These are phyloP conservation scores for Trissolcus basalis DNA, from an alignment of 1,140 invertebrate genomes.

Conservation along the genomic window DNA sequence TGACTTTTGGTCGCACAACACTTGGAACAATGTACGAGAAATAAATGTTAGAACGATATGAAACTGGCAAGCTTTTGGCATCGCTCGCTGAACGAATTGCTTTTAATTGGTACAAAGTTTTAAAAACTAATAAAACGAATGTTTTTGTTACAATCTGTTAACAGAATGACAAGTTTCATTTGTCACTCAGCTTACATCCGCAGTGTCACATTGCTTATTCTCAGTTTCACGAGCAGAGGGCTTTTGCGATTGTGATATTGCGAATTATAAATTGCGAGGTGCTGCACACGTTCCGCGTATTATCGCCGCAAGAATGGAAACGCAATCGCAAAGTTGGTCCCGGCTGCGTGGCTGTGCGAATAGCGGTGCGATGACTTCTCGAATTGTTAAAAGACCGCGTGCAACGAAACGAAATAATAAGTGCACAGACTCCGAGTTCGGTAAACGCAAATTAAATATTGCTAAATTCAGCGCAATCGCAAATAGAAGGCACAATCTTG, in stretches of 20 bases:
- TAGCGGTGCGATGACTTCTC: slow-evolving; percentile 52
- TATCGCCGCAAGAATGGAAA: slow-evolving; percentile 64
- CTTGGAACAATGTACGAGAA: too few relatives aligned
- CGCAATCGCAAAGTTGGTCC: slow-evolving; percentile 57
- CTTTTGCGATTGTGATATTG: slow-evolving; percentile 60
- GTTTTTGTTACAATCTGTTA: slow-evolving; percentile 50
- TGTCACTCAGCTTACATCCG: slow-evolving; percentile 49
- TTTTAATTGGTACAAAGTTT: slow-evolving; percentile 49
- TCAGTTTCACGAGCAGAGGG: slow-evolving; percentile 52
- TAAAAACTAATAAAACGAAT: slow-evolving; percentile 39
- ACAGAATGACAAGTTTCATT: slow-evolving; percentile 56
- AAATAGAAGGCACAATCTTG: slow-evolving; percentile 65
- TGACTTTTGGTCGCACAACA: too few relatives aligned
- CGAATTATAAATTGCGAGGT: slow-evolving; percentile 60
- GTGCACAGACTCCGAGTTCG: slow-evolving; percentile 52
- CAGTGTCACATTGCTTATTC: slow-evolving; percentile 60
- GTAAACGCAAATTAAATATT: slow-evolving; percentile 69
- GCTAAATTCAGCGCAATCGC: slow-evolving; percentile 71
- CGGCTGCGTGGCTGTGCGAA: slow-evolving; percentile 45
- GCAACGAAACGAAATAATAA: slow-evolving; percentile 62
- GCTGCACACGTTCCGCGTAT: slow-evolving; percentile 59
- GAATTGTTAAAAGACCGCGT: slow-evolving; percentile 56
- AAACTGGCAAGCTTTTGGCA: slow-evolving; percentile 25
- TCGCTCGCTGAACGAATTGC: slow-evolving; percentile 39
- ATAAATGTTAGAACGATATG: too few relatives aligned